Evolutionary conservation across 2,113 vertebrate genomes (phyloP), one percentile per base, ranked within the genome.

Genomic region (Pitta sordida): DNA sequence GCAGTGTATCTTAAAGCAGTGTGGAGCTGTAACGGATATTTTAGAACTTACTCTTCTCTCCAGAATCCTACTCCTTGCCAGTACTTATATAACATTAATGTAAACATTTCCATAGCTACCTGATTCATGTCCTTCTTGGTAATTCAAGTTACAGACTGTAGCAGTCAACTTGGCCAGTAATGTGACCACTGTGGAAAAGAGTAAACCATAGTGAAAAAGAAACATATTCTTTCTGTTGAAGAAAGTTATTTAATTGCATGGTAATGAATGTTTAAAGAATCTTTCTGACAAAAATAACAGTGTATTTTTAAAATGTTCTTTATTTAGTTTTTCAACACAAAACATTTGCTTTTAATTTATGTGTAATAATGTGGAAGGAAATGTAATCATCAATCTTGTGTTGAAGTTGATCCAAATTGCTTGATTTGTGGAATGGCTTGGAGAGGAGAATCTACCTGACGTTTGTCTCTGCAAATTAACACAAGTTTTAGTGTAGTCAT

Each of bases 381-480:
- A 80, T 69, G 76, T 14, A 49, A 13, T 67, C 44, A 34, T 80
- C 34, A 63, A 0, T 83, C 16, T 7, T 84, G 29, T 44, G 0
- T 20, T 95, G 90, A 93, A 85, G 55, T 55, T 91, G 37, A 51
- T 91, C 82, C 82, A 76, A 93, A 87, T 64, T 64, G 12, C 58
- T 92, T 77, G 17, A 79, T 71, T 68, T 7, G 1, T 64, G 16
- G 32, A 89, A 82, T 7, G 7, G 5, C 75, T 89, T 56, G 7
- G 64, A 92, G 23, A 83, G 16, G 43, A 81, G 86, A 83, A 69
- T 36, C 67, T 87, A 82, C 65, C 56, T 94, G 70, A 85, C 49
- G 41, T 91, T 91, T 92, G 37, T 94, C 70, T 90, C 29, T 93
- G 46, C 36, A 87, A 94, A 94, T 91, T 85, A 75, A 64, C 82